phyloP scores from a whole-genome alignment of 2,113 vertebrate genomes.

The Pelecanoides urinatrix region DNA sequence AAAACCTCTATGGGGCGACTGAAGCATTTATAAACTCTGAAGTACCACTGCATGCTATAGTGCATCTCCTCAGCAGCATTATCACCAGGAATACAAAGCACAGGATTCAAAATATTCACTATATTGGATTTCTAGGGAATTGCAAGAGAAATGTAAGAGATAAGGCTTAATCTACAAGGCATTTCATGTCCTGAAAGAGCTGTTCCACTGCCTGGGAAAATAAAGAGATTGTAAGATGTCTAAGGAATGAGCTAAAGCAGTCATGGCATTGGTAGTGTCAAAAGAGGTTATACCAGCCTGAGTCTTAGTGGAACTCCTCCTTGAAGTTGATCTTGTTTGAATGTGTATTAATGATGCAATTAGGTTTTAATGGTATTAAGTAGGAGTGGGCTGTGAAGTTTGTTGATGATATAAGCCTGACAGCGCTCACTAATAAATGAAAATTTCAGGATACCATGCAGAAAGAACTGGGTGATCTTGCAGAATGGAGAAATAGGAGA shows the following conservation, averaged over 20 bases:
- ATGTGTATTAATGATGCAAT: slow-evolving; percentile 1
- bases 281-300: not conserved
- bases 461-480: not conserved
- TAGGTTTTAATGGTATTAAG: not conserved
- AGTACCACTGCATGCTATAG: not conserved
- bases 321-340: not conserved
- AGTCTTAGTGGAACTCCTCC: not conserved
- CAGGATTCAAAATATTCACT: not conserved
- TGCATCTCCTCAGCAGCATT: not conserved
- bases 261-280: not conserved
- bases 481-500: not conserved
- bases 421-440: not conserved
- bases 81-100: not conserved
- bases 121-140: not conserved
- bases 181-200: not conserved
- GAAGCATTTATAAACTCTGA: not conserved
- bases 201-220: not conserved
- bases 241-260: not conserved
- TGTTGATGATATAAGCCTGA: not conserved
- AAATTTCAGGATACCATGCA: not conserved
- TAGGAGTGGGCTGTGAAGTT: not conserved
- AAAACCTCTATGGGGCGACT: accelerated
- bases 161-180: not conserved
- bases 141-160: not conserved
- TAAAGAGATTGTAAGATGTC: not conserved